Evolutionary conservation across 2,797 vertebrate genomes (phyloP).

Genomic region (Oreortyx pictus): DNA sequence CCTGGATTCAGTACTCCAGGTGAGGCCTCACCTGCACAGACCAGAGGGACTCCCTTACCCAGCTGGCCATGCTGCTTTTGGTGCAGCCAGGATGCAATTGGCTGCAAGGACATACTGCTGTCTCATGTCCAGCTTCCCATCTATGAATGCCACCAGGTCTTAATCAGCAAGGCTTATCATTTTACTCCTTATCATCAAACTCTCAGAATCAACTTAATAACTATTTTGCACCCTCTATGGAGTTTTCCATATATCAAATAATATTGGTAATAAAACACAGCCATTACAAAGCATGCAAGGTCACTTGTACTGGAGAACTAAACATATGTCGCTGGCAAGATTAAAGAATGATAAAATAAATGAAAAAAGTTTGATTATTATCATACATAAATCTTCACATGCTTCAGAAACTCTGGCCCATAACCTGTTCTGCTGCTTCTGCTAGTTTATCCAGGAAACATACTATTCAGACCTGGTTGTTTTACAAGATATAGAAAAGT

Average conservation of each 20-base stretch:
- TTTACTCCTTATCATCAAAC: not conserved
- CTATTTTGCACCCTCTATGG: not conserved
- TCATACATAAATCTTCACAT: not conserved
- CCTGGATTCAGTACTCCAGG: too few relatives aligned
- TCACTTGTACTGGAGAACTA: not conserved
- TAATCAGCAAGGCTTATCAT: too few relatives aligned
- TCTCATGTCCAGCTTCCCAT: too few relatives aligned
- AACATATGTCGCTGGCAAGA: not conserved
- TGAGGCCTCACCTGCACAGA: too few relatives aligned
- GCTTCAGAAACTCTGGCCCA: not conserved
- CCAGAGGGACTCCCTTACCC: too few relatives aligned
- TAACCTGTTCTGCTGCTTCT: not conserved
- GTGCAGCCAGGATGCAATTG: too few relatives aligned
- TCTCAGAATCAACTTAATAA: not conserved
- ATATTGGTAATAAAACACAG: not conserved
- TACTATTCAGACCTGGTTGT: not conserved
- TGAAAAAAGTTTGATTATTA: not conserved
- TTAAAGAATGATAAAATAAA: not conserved
- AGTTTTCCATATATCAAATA: not conserved
- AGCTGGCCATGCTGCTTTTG: too few relatives aligned
- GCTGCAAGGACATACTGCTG: too few relatives aligned
- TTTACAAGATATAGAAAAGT: not conserved
- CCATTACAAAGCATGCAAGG: not conserved
- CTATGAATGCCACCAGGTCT: too few relatives aligned
- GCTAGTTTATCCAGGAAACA: not conserved